These are phyloP conservation scores for Chrysaora quinquecirrha DNA, from an alignment of 30 jellyfish, hydroid and myxozoan genomes.

Conservation along the genomic window DNA sequence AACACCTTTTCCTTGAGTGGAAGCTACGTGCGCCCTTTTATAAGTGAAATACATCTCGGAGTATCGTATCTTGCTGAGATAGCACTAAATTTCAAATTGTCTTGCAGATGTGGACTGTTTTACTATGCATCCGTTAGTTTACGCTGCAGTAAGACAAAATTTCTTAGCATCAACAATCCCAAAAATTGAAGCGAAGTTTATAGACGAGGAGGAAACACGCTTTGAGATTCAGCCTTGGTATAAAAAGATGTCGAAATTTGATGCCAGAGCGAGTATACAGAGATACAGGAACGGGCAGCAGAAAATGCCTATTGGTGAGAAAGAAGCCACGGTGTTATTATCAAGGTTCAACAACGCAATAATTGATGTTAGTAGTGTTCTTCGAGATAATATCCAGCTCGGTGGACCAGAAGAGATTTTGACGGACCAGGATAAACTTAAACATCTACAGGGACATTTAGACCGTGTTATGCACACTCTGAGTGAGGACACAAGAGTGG, in stretches of 20 bases:
- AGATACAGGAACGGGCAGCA: slow-evolving; percentile 53
- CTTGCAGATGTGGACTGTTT: slow-evolving; percentile 75
- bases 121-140: slow-evolving; percentile 94
- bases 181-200: slow-evolving; percentile 55
- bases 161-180: slow-evolving; percentile 70
- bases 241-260: slow-evolving; percentile 72
- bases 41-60: no score
- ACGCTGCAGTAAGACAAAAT: slow-evolving; percentile 90
- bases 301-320: slow-evolving; percentile 8
- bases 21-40: no score
- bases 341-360: slow-evolving; percentile 57
- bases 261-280: slow-evolving; percentile 59
- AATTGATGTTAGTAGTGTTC: slow-evolving; percentile 66
- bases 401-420: slow-evolving; percentile 28
- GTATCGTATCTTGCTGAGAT: no score
- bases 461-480: slow-evolving; percentile 70
- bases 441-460: slow-evolving; percentile 79
- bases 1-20: no score
- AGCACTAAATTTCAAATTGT: no score
- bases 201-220: slow-evolving; percentile 36
- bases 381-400: slow-evolving; percentile 1
- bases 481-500: slow-evolving; percentile 60
- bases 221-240: slow-evolving; percentile 81
- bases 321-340: slow-evolving; percentile 21
- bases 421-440: slow-evolving; percentile 24